phyloP scores from a whole-genome alignment of 2,113 vertebrate genomes.

The Percopsis transmontana region DNA sequence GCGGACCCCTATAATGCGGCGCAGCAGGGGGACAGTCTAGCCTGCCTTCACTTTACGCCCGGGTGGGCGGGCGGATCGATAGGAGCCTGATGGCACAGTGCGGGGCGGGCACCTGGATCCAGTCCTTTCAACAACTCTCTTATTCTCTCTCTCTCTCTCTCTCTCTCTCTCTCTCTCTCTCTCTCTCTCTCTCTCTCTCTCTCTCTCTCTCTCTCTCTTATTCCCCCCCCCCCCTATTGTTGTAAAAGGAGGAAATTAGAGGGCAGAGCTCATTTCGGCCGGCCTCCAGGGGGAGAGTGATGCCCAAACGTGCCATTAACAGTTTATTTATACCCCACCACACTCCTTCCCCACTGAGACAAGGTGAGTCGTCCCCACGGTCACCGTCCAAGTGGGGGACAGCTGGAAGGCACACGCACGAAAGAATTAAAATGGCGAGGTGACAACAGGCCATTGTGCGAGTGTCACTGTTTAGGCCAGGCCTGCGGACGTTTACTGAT shows the following conservation, averaged over 20 bases:
- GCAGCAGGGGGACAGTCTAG: conserved; percentile 21
- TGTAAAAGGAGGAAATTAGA: conserved; percentile 58
- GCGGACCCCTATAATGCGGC: neutral
- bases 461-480: conserved; percentile 48
- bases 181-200: conserved; percentile 21
- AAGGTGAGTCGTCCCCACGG: conserved; percentile 50
- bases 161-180: conserved; percentile 17
- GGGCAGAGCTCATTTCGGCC: conserved; percentile 48
- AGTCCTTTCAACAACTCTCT: conserved; percentile 14
- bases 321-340: conserved; percentile 45
- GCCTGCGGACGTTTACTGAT: conserved; percentile 39
- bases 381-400: conserved; percentile 36
- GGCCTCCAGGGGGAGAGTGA: conserved; percentile 33
- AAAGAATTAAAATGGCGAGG: neutral
- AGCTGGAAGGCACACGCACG: conserved; percentile 30
- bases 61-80: conserved; percentile 36
- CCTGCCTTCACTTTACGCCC: conserved; percentile 18
- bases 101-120: conserved; percentile 10
- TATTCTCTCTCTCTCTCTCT: conserved; percentile 1
- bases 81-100: conserved; percentile 23
- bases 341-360: conserved; percentile 14
- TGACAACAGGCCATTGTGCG: conserved; percentile 29
- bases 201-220: neutral
- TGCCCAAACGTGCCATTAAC: conserved; percentile 65
- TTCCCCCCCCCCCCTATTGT: conserved; percentile 7